These are phyloP conservation scores for Sinocyclocheilus grahami DNA, from an alignment of 2,113 vertebrate species.

Conservation along the genomic window DNA sequence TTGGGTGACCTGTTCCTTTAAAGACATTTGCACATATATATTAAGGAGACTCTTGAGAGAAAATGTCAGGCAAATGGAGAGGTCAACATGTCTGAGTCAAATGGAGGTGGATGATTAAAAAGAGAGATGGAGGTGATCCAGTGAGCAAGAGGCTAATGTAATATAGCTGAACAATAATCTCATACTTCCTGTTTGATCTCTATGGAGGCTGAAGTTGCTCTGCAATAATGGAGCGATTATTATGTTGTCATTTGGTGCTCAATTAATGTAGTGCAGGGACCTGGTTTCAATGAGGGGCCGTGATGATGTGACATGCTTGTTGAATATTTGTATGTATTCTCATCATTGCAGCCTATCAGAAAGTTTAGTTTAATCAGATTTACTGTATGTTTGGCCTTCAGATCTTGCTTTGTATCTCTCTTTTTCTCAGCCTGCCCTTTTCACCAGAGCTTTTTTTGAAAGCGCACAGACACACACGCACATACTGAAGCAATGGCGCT, in stretches of 20 bases:
- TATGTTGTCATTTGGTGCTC: conserved; percentile 22
- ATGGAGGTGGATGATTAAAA: conserved; percentile 18
- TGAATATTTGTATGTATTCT: not conserved
- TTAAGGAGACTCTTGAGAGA: not conserved
- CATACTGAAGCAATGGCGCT: not conserved
- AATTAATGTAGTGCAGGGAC: conserved; percentile 23
- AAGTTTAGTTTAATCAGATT: conserved; percentile 1
- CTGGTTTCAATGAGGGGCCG: not conserved
- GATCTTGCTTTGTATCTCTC: not conserved
- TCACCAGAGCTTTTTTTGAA: not conserved
- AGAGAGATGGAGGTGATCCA: conserved; percentile 11
- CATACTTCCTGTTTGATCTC: conserved; percentile 22
- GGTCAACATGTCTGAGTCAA: conserved; percentile 7
- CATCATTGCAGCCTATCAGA: not conserved
- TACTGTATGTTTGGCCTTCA: not conserved
- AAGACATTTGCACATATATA: not conserved
- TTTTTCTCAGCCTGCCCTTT: not conserved
- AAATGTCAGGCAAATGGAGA: not conserved
- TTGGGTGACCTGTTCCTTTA: not conserved
- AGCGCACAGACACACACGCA: not conserved
- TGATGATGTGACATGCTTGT: not conserved
- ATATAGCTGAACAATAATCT: conserved; percentile 31
- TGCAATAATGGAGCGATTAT: conserved; percentile 33
- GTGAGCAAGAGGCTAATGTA: conserved; percentile 21
- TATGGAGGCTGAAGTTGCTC: conserved; percentile 6